Conservation (phyloP, 2,888 invertebrate species). For the Bugulina stolonifera region DNA sequence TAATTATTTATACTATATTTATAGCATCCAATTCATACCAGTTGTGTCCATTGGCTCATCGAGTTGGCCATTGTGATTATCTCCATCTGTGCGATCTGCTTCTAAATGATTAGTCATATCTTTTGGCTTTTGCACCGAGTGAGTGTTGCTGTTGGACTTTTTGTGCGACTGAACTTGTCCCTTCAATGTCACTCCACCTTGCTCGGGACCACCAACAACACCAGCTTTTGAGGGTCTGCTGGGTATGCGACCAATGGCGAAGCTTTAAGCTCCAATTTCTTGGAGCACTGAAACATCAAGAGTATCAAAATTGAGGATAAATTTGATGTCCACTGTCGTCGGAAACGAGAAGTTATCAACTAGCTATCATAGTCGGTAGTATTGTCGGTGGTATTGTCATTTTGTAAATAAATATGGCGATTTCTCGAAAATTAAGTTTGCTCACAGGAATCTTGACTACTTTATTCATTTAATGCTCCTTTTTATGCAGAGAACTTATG, state of each 20-base stretch:
- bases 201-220: not conserved
- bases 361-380: not conserved
- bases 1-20: too few species aligned
- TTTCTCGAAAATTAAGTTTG: too few species aligned
- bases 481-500: too few species aligned
- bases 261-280: slow-evolving; percentile 26
- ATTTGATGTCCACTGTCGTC: not conserved
- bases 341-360: not conserved
- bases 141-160: not conserved
- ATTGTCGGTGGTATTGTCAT: too few species aligned
- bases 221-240: slow-evolving; percentile 27
- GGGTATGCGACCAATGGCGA: slow-evolving; percentile 28
- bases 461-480: too few species aligned
- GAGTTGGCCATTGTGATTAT: not conserved
- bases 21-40: too few species aligned
- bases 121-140: not conserved
- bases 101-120: slow-evolving; percentile 12
- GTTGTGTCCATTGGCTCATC: slow-evolving; percentile 16
- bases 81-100: not conserved
- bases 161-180: not conserved
- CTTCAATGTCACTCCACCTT: not conserved
- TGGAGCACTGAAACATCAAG: slow-evolving; percentile 24
- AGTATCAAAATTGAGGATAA: not conserved
- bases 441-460: too few species aligned
- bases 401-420: not conserved